phyloP scores from a whole-genome alignment of 2,113 vertebrate species.

The Telmatochromis sp. region DNA sequence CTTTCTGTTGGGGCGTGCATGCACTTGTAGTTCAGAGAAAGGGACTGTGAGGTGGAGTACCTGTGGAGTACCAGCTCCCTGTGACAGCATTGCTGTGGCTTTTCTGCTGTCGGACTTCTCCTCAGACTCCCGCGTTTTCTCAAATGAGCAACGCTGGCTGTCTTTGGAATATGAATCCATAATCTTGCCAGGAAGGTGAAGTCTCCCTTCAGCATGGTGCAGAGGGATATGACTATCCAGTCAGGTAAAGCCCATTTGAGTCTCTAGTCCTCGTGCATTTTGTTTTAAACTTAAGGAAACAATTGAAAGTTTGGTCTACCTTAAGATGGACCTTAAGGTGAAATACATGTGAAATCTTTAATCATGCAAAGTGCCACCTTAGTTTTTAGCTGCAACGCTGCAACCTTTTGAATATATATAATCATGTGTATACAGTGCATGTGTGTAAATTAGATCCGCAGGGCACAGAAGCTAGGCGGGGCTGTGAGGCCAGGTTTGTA shows the following conservation, averaged over 20 bases:
- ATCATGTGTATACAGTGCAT: background rate
- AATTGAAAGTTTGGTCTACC: background rate
- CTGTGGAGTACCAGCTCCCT: conserved; percentile 26
- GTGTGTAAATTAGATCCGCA: background rate
- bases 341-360: background rate
- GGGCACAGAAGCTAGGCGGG: background rate
- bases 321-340: background rate
- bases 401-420: background rate
- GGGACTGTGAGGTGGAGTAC: conserved; percentile 29
- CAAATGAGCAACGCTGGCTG: background rate
- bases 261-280: background rate
- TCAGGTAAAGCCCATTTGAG: conserved; percentile 54
- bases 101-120: background rate
- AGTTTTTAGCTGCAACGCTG: background rate
- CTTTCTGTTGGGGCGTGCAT: conserved; percentile 41
- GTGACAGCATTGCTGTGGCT: background rate
- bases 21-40: conserved; percentile 46
- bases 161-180: conserved; percentile 38
- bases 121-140: background rate
- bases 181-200: conserved; percentile 1
- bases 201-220: conserved; percentile 30
- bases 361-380: background rate
- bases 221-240: conserved; percentile 62
- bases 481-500: background rate
- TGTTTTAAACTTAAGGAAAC: background rate